phyloP scores from a whole-genome alignment of 2,797 vertebrate genomes.

The Parotocinclus haroldoi region DNA sequence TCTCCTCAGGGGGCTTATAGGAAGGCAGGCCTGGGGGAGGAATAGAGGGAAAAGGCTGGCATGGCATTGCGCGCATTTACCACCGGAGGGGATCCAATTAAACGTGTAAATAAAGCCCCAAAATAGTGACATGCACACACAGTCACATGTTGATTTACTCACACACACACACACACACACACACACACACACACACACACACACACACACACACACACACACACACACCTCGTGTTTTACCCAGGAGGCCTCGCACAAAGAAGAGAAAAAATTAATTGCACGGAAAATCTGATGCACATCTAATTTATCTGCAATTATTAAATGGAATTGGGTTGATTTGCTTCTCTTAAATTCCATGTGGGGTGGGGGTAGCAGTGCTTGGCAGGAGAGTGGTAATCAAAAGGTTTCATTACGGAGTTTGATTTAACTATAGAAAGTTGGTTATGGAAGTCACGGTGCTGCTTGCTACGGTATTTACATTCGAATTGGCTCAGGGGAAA shows the following conservation, averaged over 20 bases:
- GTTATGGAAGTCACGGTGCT: constrained; percentile 47
- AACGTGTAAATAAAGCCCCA: constrained; percentile 45
- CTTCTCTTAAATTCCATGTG: constrained; percentile 38
- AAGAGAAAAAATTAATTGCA: constrained; percentile 55
- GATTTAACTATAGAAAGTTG: constrained; percentile 56
- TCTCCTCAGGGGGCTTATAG: constrained; percentile 32
- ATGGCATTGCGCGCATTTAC: constrained; percentile 37
- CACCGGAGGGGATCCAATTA: constrained; percentile 45
- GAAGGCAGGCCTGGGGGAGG: constrained; percentile 39
- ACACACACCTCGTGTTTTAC: constrained; percentile 30
- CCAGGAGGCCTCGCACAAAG: constrained; percentile 42
- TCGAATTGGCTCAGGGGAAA: constrained; percentile 56
- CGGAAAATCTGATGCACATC: constrained; percentile 59
- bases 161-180: constrained; percentile 17
- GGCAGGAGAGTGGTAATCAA: constrained; percentile 57
- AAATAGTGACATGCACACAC: constrained; percentile 26
- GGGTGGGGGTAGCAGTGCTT: constrained; percentile 39
- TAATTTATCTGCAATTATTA: constrained; percentile 66
- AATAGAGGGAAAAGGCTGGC: constrained; percentile 41
- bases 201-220: too few species aligned
- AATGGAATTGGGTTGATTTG: constrained; percentile 57
- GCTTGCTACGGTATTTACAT: constrained; percentile 36
- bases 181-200: constrained; percentile 8
- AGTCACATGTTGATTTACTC: constrained; percentile 14
- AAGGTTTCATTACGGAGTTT: constrained; percentile 62